A percentile compares a stretch with the other conserved stretches of the same genome.
Conservation (phyloP, 2,888 invertebrate species). For the Dynastes grantii region DNA sequence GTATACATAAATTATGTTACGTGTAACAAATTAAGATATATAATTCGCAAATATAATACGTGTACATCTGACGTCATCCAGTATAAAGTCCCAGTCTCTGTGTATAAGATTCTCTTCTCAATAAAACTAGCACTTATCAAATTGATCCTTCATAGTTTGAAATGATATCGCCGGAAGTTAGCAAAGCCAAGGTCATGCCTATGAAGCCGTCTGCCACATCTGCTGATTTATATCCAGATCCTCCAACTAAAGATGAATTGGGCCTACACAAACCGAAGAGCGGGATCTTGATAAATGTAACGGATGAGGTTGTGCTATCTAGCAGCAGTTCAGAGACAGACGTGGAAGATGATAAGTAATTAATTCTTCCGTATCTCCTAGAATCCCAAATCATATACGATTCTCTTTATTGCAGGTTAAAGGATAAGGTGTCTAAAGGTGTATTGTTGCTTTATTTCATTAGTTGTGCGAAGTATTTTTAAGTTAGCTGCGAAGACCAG, state of each 20-base stretch:
- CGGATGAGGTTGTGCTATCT: constrained; percentile 34
- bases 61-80: too few relatives aligned
- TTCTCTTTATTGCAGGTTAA: background rate
- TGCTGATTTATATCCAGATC: constrained; percentile 63
- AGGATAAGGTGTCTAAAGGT: constrained; percentile 7
- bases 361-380: background rate
- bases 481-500: background rate
- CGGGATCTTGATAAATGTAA: constrained; percentile 66
- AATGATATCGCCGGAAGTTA: constrained; percentile 65
- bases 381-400: background rate
- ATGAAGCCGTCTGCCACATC: constrained; percentile 62
- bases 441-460: background rate
- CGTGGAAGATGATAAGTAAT: constrained; percentile 45
- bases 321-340: constrained; percentile 30
- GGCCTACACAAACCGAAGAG: constrained; percentile 65
- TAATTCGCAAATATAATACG: too few relatives aligned
- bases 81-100: too few relatives aligned
- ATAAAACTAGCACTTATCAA: background rate
- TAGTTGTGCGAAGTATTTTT: background rate
- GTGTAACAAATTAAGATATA: too few relatives aligned
- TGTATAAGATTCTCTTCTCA: too few relatives aligned
- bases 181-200: constrained; percentile 63
- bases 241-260: constrained; percentile 61
- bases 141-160: constrained; percentile 58
- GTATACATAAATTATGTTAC: too few relatives aligned